Evolutionary conservation across 2,888 invertebrate species (phyloP).

Genomic region (Molorchus minor): DNA sequence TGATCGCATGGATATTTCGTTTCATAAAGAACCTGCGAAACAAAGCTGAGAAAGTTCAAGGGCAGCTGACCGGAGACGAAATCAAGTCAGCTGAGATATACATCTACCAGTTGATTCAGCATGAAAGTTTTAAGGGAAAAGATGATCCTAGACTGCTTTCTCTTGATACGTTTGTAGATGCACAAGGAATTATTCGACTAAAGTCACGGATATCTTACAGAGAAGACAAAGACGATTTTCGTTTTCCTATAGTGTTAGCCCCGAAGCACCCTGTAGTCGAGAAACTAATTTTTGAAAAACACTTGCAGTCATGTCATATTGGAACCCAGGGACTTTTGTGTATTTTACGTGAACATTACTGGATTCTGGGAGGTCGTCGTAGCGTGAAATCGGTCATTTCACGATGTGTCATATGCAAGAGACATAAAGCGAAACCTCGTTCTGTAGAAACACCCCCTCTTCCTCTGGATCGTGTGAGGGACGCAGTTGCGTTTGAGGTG

Average conservation of each 20-base stretch:
- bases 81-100: constrained; percentile 22
- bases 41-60: not conserved
- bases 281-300: constrained; percentile 26
- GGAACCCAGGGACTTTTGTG: constrained; percentile 38
- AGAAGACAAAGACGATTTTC: constrained; percentile 27
- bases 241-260: constrained; percentile 33
- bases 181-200: constrained; percentile 23
- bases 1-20: constrained; percentile 34
- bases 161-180: constrained; percentile 24
- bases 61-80: constrained; percentile 23
- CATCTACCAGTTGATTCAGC: constrained; percentile 28
- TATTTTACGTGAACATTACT: constrained; percentile 42
- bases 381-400: constrained; percentile 31
- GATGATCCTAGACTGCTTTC: constrained; percentile 4
- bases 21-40: no score
- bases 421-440: constrained; percentile 39
- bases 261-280: constrained; percentile 27
- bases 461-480: constrained; percentile 48
- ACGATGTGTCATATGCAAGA: constrained; percentile 39
- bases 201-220: constrained; percentile 25
- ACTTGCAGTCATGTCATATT: constrained; percentile 33
- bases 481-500: constrained; percentile 49
- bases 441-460: constrained; percentile 43
- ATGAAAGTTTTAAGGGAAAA: constrained; percentile 11
- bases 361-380: constrained; percentile 41